These are phyloP conservation scores for Nothura maculosa DNA, from an alignment of 2,797 vertebrate genomes.

Conservation along the genomic window DNA sequence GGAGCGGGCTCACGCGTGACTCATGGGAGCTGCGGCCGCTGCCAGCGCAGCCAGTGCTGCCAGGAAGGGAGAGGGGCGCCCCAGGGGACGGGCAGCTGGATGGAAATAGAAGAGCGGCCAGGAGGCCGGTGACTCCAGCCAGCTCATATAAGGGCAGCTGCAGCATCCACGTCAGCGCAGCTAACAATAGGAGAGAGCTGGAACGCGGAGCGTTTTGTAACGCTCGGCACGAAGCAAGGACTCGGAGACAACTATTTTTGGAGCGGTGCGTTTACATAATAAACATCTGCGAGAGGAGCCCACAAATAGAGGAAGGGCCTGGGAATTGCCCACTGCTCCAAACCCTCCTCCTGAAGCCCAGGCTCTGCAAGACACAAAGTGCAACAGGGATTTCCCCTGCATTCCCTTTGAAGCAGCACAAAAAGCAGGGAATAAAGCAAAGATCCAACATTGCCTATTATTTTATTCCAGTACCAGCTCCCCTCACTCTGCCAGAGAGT, in stretches of 20 bases:
- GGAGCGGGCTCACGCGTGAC: constrained; percentile 11
- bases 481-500: constrained; percentile 22
- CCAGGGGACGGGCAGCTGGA: constrained; percentile 30
- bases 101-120: constrained; percentile 55
- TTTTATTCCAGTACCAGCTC: constrained; percentile 10
- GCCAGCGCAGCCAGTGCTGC: background rate
- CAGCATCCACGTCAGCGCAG: constrained; percentile 58
- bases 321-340: constrained; percentile 62
- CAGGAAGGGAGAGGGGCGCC: constrained; percentile 7
- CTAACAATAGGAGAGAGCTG: constrained; percentile 70
- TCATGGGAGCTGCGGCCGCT: constrained; percentile 3
- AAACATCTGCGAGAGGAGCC: constrained; percentile 59
- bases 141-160: constrained; percentile 74
- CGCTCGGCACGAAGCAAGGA: constrained; percentile 60
- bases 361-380: background rate
- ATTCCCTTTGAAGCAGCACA: background rate
- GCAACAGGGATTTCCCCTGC: background rate
- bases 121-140: constrained; percentile 62
- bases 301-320: constrained; percentile 67
- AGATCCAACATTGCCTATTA: background rate
- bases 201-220: constrained; percentile 74
- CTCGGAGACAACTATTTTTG: constrained; percentile 78
- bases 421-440: constrained; percentile 21
- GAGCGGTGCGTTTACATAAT: constrained; percentile 73
- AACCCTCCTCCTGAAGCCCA: constrained; percentile 27